Percentiles rank a stretch among this genome's conserved stretches.
These are phyloP conservation scores for Lepidonotus clava DNA, from an alignment of 2,888 invertebrate species.

Conservation along the genomic window DNA sequence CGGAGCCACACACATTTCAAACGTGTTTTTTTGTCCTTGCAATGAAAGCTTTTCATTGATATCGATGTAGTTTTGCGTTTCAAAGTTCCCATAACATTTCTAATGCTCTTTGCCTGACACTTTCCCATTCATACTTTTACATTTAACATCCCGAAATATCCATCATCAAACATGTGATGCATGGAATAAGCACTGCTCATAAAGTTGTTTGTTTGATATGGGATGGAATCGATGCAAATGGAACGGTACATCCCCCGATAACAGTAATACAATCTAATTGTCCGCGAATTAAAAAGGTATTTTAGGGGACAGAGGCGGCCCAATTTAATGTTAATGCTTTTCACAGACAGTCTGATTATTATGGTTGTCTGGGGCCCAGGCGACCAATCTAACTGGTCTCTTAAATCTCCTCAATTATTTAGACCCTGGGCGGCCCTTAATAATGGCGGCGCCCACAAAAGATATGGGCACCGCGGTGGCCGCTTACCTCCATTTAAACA, in stretches of 20 bases:
- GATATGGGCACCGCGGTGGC: not conserved
- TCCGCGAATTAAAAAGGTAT: not conserved
- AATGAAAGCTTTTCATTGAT: too few relatives aligned
- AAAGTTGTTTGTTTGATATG: not conserved
- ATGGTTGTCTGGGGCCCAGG: not conserved
- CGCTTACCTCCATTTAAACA: not conserved
- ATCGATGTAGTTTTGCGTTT: too few relatives aligned
- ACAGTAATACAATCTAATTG: not conserved
- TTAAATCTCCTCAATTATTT: not conserved
- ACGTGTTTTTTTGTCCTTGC: too few relatives aligned
- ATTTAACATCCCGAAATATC: not conserved
- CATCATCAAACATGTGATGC: not conserved
- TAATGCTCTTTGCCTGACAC: not conserved
- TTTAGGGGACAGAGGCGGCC: not conserved
- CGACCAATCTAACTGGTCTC: not conserved
- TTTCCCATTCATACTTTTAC: not conserved
- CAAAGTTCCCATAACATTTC: not conserved
- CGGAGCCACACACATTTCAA: too few relatives aligned
- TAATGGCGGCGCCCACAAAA: not conserved
- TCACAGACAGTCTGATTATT: not conserved
- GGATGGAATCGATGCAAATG: not conserved
- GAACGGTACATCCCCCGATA: not conserved
- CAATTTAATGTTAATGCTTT: not conserved
- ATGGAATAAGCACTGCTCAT: not conserved
- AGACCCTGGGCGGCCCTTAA: not conserved